Evolutionary conservation across 1,140 invertebrate species (phyloP), one percentile per base, ranked within the genome.

Genomic region (Phenacoccus solenopsis): DNA sequence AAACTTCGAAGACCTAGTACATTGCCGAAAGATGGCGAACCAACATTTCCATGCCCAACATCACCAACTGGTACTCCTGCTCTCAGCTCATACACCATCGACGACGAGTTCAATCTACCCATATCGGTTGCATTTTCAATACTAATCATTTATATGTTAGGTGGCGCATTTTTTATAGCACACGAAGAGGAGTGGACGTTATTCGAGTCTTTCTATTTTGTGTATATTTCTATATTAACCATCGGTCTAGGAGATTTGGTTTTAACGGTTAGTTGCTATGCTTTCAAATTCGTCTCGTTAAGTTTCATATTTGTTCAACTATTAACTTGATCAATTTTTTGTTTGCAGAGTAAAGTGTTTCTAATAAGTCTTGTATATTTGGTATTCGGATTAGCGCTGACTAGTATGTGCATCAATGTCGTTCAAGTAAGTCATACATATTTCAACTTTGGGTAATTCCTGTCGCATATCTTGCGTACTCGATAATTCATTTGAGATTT

Each of bases 331-430:
- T n/a, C n/a, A n/a, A n/a, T 38, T 71, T 72, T 24, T 49, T 68
- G 70, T 72, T 77, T 81, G 72, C 76, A 85, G 79, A 87, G 95
- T 81, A 91, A 93, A 12, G 86, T 93, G 76, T 94, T 88, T 74
- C 94, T 97, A 88, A 91, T 96, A 85, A 84, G 87, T 68, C 96
- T 96, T 73, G 84, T 96, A 22, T 97, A 98, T 77, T 80, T 98
- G 28, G 87, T 97, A 5, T 95, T 98, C 75, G 96, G 96, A 61
- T 80, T 98, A 68, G 91, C 96, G 0, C 81, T 98, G 9, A 96
- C 95, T 30, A 94, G 92, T 74, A 96, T 98, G 90, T 96, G 93
- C 79, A 96, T 98, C 77, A 97, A 97, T 76, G 91, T 97, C 27
- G 92, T 97, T 56, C 94, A 96, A 81, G 90, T 91, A 72, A 86